These are phyloP conservation scores for Diuraphis noxia DNA, from an alignment of 1,140 invertebrate species.

Conservation along the genomic window DNA sequence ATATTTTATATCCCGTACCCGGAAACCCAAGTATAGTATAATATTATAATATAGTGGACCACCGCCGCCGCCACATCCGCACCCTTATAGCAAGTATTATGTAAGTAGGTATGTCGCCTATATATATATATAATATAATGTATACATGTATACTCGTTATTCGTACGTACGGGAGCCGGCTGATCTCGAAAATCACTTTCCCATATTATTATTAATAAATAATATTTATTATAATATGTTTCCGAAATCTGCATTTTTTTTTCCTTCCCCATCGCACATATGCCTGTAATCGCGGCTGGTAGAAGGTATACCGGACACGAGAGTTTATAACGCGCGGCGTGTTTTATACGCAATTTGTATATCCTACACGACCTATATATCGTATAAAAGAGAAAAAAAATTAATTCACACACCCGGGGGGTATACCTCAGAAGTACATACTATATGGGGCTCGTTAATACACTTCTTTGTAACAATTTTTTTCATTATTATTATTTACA, in stretches of 20 bases:
- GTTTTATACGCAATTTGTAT: not conserved
- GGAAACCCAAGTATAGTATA: slow-evolving; percentile 36
- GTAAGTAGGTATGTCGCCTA: not conserved
- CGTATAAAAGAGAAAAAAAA: not conserved
- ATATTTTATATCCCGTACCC: not conserved
- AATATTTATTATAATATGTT: slow-evolving; percentile 37
- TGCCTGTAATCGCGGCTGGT: not conserved
- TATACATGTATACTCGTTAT: not conserved
- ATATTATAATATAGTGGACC: slow-evolving; percentile 25
- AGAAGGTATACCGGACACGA: not conserved
- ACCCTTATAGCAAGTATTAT: not conserved
- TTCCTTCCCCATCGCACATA: not conserved
- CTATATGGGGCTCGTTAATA: slow-evolving; percentile 23
- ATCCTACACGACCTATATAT: not conserved
- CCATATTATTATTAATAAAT: slow-evolving; percentile 28
- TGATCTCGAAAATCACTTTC: slow-evolving; percentile 38
- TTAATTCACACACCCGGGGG: slow-evolving; percentile 47
- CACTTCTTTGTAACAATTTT: slow-evolving; percentile 29
- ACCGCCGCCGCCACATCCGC: not conserved
- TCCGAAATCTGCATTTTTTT: slow-evolving; percentile 39
- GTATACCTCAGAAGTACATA: not conserved
- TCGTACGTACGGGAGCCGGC: not conserved
- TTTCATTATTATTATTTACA: slow-evolving; percentile 35
- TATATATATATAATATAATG: not conserved
- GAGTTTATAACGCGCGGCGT: not conserved